Evolutionary conservation across 35 echinoderm and acorn worm genomes (phyloP), one percentile per base, ranked within the genome.

Genomic region (Ptychodera flava): DNA sequence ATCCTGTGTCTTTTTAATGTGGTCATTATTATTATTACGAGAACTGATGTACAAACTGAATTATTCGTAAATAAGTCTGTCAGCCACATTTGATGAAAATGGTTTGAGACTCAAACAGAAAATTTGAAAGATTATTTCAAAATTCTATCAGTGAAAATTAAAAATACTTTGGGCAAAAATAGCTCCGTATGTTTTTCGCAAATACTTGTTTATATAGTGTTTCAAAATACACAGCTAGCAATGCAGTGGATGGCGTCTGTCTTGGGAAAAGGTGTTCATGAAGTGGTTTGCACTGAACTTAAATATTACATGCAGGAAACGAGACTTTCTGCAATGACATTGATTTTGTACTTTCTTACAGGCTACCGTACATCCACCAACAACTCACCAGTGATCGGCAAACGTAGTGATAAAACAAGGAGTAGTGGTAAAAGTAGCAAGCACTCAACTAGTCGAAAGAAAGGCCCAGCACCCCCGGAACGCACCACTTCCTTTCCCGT

Each of bases 191-290:
- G 35, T 81, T 81, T 34, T 34, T 34, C 33, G n/a, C 31, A 81
- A 81, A 32, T 81, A 0, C 33, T 81, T 0, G 80, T 34, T 12
- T 34, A 81, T 33, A 1, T 34, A 15, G 15, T 34, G 15, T 31
- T 34, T 1, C 33, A 81, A 81, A 31, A 81, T 81, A 34, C 80
- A 31, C 80, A 1, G 35, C 16, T 81, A 34, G 80, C 33, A 32
- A 81, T 16, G 33, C 33, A 34, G 35, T 34, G 16, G 76, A 77
- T 38, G 33, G 27, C 22, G 77, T 10, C 16, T 29, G 36, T n/a
- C 0, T 75, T 83, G 33, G 81, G 53, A 6, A 85, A 90, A 22
- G 38, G 27, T 34, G 29, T 45, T 1, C 86, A 31, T 0, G 91
- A 96, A 15, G 90, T 78, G n/a, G n/a, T n/a, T n/a, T n/a, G n/a